Evolutionary conservation across 2,888 invertebrate genomes (phyloP).

Genomic region (Ophraella communa): DNA sequence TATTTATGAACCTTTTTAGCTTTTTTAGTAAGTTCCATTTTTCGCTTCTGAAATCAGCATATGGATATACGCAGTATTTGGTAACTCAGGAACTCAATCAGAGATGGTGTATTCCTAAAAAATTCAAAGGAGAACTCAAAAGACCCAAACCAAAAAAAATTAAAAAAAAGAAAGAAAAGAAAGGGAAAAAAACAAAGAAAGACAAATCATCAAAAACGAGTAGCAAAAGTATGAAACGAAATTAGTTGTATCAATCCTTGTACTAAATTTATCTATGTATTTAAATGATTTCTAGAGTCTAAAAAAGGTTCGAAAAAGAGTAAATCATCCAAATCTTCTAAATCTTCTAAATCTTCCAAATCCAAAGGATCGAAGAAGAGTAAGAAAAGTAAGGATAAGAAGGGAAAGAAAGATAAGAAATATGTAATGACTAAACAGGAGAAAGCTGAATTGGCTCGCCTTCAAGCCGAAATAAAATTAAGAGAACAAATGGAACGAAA

Average conservation of each 20-base stretch:
- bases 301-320: slow-evolving; percentile 6
- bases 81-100: slow-evolving; percentile 53
- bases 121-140: slow-evolving; percentile 50
- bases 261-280: too few relatives aligned
- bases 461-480: slow-evolving; percentile 21
- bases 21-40: slow-evolving; percentile 57
- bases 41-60: slow-evolving; percentile 50
- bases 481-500: slow-evolving; percentile 44
- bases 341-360: too few relatives aligned
- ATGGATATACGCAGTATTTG: slow-evolving; percentile 49
- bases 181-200: slow-evolving; percentile 45
- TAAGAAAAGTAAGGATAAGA: slow-evolving; percentile 42
- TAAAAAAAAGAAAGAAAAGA: slow-evolving; percentile 45
- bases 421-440: slow-evolving; percentile 43
- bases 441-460: slow-evolving; percentile 46
- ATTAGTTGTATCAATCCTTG: too few relatives aligned
- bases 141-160: slow-evolving; percentile 45
- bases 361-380: slow-evolving; percentile 27
- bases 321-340: not conserved
- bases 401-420: slow-evolving; percentile 34
- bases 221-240: not conserved
- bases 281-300: not conserved
- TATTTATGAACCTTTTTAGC: slow-evolving; percentile 44
- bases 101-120: slow-evolving; percentile 55
- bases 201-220: slow-evolving; percentile 28